A percentile compares a stretch with the other conserved stretches of the same genome.
Conservation (phyloP, 2,113 vertebrate genomes). For the Ophthalmolycus amberensis region DNA sequence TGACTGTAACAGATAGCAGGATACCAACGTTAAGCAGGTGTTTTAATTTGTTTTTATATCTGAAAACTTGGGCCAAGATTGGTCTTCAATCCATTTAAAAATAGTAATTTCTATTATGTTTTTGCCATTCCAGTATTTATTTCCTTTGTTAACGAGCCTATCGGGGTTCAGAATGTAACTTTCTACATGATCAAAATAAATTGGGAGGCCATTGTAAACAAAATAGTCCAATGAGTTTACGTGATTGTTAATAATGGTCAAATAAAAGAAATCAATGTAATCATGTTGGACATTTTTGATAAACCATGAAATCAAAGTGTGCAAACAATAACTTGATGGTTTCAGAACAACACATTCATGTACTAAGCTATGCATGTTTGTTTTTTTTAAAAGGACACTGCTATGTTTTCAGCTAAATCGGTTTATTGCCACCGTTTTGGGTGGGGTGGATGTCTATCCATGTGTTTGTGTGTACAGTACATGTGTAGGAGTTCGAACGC, state of each 20-base stretch:
- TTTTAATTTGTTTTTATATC: conserved; percentile 85
- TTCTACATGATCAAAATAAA: conserved; percentile 93
- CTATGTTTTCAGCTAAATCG: conserved; percentile 60
- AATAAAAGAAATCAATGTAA: conserved; percentile 62
- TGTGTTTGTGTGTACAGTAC: conserved; percentile 48
- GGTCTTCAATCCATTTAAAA: conserved; percentile 58
- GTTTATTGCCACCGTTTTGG: conserved; percentile 79
- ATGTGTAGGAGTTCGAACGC: conserved; percentile 36
- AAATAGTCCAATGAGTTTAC: conserved; percentile 70
- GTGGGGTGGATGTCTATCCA: conserved; percentile 60
- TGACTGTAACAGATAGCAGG: conserved; percentile 82
- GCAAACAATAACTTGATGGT: conserved; percentile 48
- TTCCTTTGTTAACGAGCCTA: conserved; percentile 86
- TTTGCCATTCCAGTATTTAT: conserved; percentile 98
- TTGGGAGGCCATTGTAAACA: conserved; percentile 86
- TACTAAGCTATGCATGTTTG: conserved; percentile 84
- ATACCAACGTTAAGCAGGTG: conserved; percentile 71
- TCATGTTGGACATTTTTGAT: conserved; percentile 43
- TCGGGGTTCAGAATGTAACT: conserved; percentile 98
- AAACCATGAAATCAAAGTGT: conserved; percentile 48
- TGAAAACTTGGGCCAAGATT: conserved; percentile 47
- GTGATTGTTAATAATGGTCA: conserved; percentile 74
- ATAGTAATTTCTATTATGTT: conserved; percentile 83
- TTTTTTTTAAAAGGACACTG: conserved; percentile 71
- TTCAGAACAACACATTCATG: conserved; percentile 64